phyloP scores from a whole-genome alignment of 2,888 invertebrate genomes.

The Ectemnius cavifrons region DNA sequence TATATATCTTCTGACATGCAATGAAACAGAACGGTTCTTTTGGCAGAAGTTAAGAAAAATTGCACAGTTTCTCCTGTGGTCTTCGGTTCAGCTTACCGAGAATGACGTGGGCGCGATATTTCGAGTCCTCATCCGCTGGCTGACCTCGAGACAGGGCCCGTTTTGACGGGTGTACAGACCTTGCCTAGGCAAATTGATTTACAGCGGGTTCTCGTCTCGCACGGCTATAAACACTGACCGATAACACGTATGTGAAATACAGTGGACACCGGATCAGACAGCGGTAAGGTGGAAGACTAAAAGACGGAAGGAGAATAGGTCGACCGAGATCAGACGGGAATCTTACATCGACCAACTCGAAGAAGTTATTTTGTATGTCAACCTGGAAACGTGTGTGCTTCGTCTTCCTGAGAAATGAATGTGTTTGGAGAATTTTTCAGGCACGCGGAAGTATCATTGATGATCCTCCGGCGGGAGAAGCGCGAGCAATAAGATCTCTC shows the following conservation, averaged over 20 bases:
- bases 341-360: background rate
- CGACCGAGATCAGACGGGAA: background rate
- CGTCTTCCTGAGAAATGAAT: background rate
- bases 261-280: too few species aligned
- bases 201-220: background rate
- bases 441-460: constrained; percentile 5
- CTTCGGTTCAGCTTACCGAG: constrained; percentile 25
- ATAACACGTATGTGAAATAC: background rate
- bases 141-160: constrained; percentile 27
- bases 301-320: background rate
- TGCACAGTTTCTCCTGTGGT: background rate
- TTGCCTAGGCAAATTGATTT: constrained; percentile 3
- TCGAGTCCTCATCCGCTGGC: constrained; percentile 28
- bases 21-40: constrained; percentile 32
- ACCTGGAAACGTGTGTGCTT: background rate
- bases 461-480: background rate
- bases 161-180: constrained; percentile 23
- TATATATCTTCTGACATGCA: constrained; percentile 3
- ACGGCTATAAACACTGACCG: background rate
- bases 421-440: background rate
- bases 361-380: background rate
- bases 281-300: background rate
- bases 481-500: constrained; percentile 23
- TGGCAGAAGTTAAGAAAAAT: constrained; percentile 11
- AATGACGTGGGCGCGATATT: constrained; percentile 49